These are phyloP conservation scores for Paratrypauchen microcephalus DNA, from an alignment of 2,797 vertebrate species.

Conservation along the genomic window DNA sequence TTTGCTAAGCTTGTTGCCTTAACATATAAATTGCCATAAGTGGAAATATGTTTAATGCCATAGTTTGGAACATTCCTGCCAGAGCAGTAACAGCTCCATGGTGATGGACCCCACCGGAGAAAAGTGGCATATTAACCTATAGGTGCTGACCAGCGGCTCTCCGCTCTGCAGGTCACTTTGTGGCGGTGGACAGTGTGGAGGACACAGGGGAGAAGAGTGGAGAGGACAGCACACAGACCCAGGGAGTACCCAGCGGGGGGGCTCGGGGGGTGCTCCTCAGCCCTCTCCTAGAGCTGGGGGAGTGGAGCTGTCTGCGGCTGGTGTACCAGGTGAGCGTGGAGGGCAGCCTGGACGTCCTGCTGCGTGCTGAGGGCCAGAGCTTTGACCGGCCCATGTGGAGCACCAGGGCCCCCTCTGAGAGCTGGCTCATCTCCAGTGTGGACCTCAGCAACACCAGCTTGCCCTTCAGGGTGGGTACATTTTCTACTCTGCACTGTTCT, in stretches of 20 bases:
- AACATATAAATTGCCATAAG: too few species aligned
- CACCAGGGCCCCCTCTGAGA: slow-evolving; percentile 82
- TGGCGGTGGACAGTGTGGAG: slow-evolving; percentile 74
- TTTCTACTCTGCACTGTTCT: not conserved
- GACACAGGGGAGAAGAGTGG: not conserved
- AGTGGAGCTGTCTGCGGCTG: slow-evolving; percentile 91
- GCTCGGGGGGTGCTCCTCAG: slow-evolving; percentile 84
- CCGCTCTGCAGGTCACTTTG: slow-evolving; percentile 81
- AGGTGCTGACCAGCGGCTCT: not conserved
- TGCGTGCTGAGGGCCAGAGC: slow-evolving; percentile 82
- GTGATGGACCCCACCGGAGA: too few species aligned
- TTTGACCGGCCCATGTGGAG: slow-evolving; percentile 90
- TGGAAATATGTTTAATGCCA: too few species aligned
- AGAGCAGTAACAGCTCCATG: too few species aligned
- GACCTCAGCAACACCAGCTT: slow-evolving; percentile 84
- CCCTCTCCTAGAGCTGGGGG: slow-evolving; percentile 80
- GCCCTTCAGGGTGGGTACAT: slow-evolving; percentile 87
- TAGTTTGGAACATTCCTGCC: too few species aligned
- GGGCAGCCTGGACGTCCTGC: slow-evolving; percentile 79
- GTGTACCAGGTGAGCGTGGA: slow-evolving; percentile 86
- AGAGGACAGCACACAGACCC: not conserved
- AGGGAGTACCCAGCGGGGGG: slow-evolving; percentile 42
- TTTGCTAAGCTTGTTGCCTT: too few species aligned
- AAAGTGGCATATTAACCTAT: too few species aligned
- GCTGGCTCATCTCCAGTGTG: slow-evolving; percentile 90